A percentile compares a stretch with the other conserved stretches of the same genome.
phyloP scores from a whole-genome alignment of 2,113 vertebrate species.

The Pedionomus torquatus region DNA sequence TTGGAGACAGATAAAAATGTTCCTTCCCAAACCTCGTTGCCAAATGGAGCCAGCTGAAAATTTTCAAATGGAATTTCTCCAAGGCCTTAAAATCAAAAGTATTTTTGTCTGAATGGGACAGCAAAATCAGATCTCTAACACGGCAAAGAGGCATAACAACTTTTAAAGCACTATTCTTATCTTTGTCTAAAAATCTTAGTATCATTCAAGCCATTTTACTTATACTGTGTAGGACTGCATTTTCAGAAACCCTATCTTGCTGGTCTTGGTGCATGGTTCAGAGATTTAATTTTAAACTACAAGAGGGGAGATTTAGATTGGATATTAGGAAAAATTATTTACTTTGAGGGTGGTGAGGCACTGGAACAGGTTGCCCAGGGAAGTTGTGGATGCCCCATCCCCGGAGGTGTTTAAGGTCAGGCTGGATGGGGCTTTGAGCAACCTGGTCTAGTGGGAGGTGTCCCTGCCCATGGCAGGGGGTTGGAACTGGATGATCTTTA shows the following conservation, averaged over 20 bases:
- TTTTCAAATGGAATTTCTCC: conserved; percentile 48
- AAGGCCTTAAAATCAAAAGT: conserved; percentile 26
- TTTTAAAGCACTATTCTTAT: neutral
- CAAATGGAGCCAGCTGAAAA: conserved; percentile 26
- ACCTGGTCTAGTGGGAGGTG: too few relatives aligned
- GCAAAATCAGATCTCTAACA: neutral
- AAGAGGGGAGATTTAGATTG: too few relatives aligned
- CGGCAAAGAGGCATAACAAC: neutral
- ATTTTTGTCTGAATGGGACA: conserved; percentile 4
- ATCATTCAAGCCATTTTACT: neutral
- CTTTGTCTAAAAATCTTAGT: neutral
- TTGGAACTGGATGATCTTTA: too few relatives aligned
- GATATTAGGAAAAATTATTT: too few relatives aligned
- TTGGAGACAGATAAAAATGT: neutral
- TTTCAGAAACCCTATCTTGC: neutral
- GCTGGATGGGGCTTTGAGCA: too few relatives aligned
- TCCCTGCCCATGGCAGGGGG: too few relatives aligned
- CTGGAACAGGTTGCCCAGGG: too few relatives aligned
- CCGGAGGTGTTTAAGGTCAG: too few relatives aligned
- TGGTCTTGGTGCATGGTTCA: neutral
- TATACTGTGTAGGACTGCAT: neutral
- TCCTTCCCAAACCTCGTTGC: conserved; percentile 15
- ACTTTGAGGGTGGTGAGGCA: too few relatives aligned
- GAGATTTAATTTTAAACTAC: too few relatives aligned
- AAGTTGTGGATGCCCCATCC: too few relatives aligned